A percentile compares a stretch with the other conserved stretches of the same genome.
These are phyloP conservation scores for Thunnus albacares DNA, from an alignment of 2,797 vertebrate genomes.

Conservation along the genomic window DNA sequence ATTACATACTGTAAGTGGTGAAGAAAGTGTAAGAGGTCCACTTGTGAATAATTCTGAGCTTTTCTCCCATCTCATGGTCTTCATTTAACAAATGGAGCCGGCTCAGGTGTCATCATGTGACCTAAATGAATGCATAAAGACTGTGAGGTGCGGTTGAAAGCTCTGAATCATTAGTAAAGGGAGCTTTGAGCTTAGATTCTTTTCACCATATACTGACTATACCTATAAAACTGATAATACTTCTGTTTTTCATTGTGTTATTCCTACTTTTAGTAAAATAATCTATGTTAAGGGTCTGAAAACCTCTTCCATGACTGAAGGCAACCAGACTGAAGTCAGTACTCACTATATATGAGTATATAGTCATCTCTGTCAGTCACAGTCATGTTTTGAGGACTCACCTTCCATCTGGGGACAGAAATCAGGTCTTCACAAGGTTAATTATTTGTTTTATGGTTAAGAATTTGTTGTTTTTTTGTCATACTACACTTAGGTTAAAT, in stretches of 20 bases:
- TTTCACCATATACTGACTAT: too few relatives aligned
- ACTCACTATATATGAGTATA: neutral
- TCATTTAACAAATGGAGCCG: too few relatives aligned
- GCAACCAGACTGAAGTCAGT: too few relatives aligned
- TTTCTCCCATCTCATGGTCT: too few relatives aligned
- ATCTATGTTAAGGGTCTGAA: neutral
- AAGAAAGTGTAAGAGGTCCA: too few relatives aligned
- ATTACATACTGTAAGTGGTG: too few relatives aligned
- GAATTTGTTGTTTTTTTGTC: neutral
- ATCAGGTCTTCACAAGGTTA: neutral
- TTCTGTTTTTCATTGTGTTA: neutral
- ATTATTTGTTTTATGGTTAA: neutral
- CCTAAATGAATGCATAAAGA: neutral
- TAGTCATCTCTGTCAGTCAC: neutral
- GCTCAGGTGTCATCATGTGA: neutral
- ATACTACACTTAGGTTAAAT: neutral
- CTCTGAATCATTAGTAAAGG: too few relatives aligned
- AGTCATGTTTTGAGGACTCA: neutral
- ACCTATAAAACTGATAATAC: too few relatives aligned
- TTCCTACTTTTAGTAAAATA: neutral
- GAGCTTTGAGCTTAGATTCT: too few relatives aligned
- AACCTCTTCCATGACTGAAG: neutral
- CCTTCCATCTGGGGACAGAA: neutral
- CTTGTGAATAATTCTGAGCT: too few relatives aligned
- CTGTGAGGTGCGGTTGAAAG: too few relatives aligned